A percentile compares a stretch with the other conserved stretches of the same genome.
Evolutionary conservation across 2,113 vertebrate species (phyloP).

Genomic region (Hemiscyllium ocellatum): DNA sequence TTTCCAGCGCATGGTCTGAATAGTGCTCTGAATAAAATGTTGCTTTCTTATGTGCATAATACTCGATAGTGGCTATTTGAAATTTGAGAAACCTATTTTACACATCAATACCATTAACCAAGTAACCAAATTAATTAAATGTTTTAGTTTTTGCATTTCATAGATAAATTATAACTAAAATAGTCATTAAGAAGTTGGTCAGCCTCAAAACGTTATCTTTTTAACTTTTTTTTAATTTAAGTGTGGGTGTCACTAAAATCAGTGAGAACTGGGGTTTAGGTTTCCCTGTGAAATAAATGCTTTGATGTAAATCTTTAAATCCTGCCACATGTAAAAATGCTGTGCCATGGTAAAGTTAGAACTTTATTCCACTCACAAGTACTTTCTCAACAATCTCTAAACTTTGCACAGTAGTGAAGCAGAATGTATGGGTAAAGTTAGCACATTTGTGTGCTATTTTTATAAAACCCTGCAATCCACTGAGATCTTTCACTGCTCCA

Average conservation of each 20-base stretch:
- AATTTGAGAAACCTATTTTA: constrained; percentile 14
- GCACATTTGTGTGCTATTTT: not conserved
- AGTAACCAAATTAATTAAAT: not conserved
- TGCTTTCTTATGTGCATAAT: not conserved
- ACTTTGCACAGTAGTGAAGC: not conserved
- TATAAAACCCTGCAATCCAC: not conserved
- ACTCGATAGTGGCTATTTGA: not conserved
- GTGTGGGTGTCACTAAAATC: not conserved
- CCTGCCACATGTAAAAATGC: not conserved
- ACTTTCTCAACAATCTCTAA: not conserved
- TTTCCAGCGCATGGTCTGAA: not conserved
- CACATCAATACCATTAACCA: not conserved
- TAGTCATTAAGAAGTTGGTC: not conserved
- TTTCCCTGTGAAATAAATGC: not conserved
- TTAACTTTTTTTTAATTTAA: not conserved
- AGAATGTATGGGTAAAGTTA: not conserved
- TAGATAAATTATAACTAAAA: not conserved
- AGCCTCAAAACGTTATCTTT: not conserved
- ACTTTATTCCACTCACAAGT: not conserved
- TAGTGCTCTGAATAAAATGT: not conserved
- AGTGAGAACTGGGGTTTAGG: not conserved
- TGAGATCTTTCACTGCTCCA: not conserved
- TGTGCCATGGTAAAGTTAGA: not conserved
- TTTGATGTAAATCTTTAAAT: not conserved
- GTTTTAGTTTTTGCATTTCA: not conserved